phyloP scores from a whole-genome alignment of 2,888 invertebrate species.

The Hesperia comma region DNA sequence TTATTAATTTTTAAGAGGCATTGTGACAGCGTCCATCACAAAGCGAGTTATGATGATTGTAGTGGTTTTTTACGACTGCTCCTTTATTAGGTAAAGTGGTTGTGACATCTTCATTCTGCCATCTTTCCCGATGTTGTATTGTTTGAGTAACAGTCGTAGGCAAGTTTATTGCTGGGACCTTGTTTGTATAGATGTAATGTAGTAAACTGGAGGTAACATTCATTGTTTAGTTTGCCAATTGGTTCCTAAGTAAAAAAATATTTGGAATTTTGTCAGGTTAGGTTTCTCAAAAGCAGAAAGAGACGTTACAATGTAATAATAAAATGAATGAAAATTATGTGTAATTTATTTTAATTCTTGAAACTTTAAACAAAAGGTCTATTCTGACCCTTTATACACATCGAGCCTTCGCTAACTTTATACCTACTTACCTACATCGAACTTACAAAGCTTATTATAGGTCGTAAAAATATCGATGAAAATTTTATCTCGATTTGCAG shows the following conservation, averaged over 20 bases:
- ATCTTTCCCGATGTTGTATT: slow-evolving; percentile 65
- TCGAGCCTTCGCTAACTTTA: too few relatives aligned
- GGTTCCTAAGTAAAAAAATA: too few relatives aligned
- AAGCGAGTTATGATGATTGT: slow-evolving; percentile 78
- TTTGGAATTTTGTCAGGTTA: too few relatives aligned
- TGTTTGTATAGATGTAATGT: slow-evolving; percentile 55
- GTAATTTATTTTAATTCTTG: too few relatives aligned
- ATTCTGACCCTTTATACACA: too few relatives aligned
- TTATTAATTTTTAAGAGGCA: slow-evolving; percentile 71
- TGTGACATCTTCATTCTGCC: slow-evolving; percentile 55
- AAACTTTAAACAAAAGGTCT: too few relatives aligned
- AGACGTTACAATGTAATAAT: too few relatives aligned
- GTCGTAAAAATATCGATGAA: not conserved
- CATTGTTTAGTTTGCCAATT: too few relatives aligned
- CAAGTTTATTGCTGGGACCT: slow-evolving; percentile 60
- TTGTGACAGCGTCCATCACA: slow-evolving; percentile 55
- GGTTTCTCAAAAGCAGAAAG: too few relatives aligned
- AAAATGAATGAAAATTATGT: too few relatives aligned
- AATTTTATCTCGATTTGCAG: not conserved
- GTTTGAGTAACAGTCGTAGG: slow-evolving; percentile 59
- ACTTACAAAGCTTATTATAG: too few relatives aligned
- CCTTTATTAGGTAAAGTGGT: slow-evolving; percentile 76
- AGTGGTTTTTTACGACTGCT: slow-evolving; percentile 76
- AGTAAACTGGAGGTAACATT: slow-evolving; percentile 42
- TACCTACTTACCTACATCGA: too few relatives aligned